Conservation (phyloP, 2,888 invertebrate species). For the Conomelus anceps region DNA sequence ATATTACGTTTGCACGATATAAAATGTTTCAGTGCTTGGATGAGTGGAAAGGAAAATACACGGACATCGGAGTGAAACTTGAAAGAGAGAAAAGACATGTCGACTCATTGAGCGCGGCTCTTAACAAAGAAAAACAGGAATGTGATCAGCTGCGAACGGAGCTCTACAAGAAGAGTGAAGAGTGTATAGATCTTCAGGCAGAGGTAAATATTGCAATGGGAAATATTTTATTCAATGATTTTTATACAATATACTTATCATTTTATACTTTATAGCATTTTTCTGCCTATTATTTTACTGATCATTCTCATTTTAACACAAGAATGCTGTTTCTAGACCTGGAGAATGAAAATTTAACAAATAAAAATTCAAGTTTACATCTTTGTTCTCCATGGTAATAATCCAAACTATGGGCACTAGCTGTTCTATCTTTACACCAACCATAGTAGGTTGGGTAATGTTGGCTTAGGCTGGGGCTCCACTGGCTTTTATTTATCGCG, state of each 20-base stretch:
- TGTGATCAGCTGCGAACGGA: not conserved
- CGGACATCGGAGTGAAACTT: not conserved
- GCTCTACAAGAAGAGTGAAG: not conserved
- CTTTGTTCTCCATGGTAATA: too few relatives aligned
- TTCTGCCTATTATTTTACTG: too few relatives aligned
- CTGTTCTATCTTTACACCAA: too few relatives aligned
- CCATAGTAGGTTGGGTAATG: too few relatives aligned
- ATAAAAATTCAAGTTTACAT: too few relatives aligned
- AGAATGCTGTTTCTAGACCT: too few relatives aligned
- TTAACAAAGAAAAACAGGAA: not conserved
- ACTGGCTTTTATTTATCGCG: too few relatives aligned
- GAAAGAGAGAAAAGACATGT: constrained; percentile 1
- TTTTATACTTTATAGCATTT: too few relatives aligned
- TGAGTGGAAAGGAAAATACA: not conserved
- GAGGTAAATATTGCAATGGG: not conserved
- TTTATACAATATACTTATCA: not conserved
- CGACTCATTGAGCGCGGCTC: not conserved
- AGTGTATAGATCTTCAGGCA: not conserved
- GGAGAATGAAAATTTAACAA: too few relatives aligned
- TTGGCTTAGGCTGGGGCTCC: too few relatives aligned
- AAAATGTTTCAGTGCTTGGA: not conserved
- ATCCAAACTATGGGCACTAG: too few relatives aligned
- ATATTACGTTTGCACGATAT: not conserved
- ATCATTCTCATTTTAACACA: too few relatives aligned
- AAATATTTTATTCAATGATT: not conserved